Base-by-base conservation (phyloP, 2,888 invertebrate genomes). In the Lapara coniferarum region DNA sequence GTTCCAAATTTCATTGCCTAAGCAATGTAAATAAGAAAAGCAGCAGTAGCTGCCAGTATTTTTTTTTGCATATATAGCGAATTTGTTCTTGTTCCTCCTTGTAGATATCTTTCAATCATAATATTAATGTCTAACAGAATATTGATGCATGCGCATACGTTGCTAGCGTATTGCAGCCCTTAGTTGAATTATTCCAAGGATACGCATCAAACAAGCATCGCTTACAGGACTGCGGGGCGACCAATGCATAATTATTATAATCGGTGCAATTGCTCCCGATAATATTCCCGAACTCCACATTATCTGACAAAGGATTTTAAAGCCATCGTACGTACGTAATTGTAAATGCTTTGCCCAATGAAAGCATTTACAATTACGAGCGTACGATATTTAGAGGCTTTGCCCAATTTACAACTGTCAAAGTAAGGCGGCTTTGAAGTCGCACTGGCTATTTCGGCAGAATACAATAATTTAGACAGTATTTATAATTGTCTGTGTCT, bases 371-470 rank as follows among this genome's bases (percentile, higher is more conserved):
- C 0, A 59, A 59, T 46, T 46, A 44, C 46, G 59, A 13, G 19
- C 63, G 49, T 59, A 59, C 16, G 51, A 58, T 58, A 58, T 59
- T 63, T 46, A 46, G 16, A 13, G 46, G 13, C 63, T 49, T 12
- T 13, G 19, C 7, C 49, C 49, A 46, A 63, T 19, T 19, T 19
- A 19, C 7, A 63, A 19, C 19, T 49, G 19, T 63, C 46, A 19
- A 19, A 49, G 19, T 49, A 49, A 63, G 49, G 19, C 19, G 63
- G 63, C 10, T 14, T 59, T 59, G 44, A 16, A 19, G 44, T 3
- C n/a, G 44, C 16, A 46, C 4, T 16, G 6, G 44, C 12, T 16
- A 59, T 59, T 46, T 59, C 16, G 44, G n/a, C 44, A 4, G 16
- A 16, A 14, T 44, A n/a, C 16, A 59, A 59, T 58, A 59, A 59